Conservation (phyloP, 2,888 invertebrate species). For the Tyria jacobaeae region DNA sequence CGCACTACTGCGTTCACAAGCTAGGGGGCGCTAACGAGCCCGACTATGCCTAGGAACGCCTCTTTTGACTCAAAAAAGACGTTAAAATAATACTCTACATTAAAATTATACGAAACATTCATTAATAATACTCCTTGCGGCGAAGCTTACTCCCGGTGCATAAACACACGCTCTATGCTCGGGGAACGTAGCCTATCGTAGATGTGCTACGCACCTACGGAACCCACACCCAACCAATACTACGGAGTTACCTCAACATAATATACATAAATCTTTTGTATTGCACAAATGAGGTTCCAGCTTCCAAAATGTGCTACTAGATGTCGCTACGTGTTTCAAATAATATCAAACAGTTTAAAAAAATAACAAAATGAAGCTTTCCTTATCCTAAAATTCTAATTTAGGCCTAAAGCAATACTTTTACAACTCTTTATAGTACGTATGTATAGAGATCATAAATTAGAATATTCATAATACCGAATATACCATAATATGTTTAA, state of each 20-base stretch:
- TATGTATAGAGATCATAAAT: constrained; percentile 28
- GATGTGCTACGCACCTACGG: constrained; percentile 56
- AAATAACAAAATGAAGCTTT: constrained; percentile 21
- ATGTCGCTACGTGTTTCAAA: constrained; percentile 37
- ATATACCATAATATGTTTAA: constrained; percentile 6
- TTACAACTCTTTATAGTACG: constrained; percentile 16
- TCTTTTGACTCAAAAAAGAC: constrained; percentile 60
- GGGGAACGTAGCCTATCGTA: constrained; percentile 50
- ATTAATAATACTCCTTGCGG: constrained; percentile 63
- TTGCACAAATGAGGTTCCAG: constrained; percentile 52
- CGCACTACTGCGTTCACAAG: constrained; percentile 71
- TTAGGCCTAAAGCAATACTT: constrained; percentile 43
- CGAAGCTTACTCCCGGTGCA: constrained; percentile 68
- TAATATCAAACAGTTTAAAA: constrained; percentile 16
- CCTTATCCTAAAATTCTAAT: constrained; percentile 32
- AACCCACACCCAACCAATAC: constrained; percentile 64
- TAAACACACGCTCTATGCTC: constrained; percentile 65
- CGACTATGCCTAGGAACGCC: constrained; percentile 58
- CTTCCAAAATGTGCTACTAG: constrained; percentile 37
- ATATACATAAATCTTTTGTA: constrained; percentile 55
- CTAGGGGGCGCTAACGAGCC: constrained; percentile 68
- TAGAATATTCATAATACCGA: constrained; percentile 20
- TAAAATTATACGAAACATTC: constrained; percentile 73
- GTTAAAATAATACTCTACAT: constrained; percentile 65
- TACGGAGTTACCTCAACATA: constrained; percentile 65